Percentiles rank a stretch among this genome's conserved stretches.
phyloP scores from a whole-genome alignment of 2,113 vertebrate genomes.

The Rostratula benghalensis region DNA sequence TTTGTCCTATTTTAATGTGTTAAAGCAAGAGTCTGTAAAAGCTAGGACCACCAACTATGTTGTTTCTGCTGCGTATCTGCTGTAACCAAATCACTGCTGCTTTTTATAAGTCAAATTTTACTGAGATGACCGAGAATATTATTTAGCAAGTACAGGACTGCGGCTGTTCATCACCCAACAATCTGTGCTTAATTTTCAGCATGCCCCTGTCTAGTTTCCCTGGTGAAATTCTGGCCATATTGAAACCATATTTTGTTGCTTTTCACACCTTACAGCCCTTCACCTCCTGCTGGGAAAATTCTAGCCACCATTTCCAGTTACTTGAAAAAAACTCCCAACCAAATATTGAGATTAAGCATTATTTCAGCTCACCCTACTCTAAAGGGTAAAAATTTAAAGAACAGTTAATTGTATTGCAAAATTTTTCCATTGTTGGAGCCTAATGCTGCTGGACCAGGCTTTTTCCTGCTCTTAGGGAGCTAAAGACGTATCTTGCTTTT shows the following conservation, averaged over 20 bases:
- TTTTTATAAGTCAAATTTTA: neutral
- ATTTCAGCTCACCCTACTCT: neutral
- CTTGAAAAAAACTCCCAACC: neutral
- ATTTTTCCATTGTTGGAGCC: neutral
- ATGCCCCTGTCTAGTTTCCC: neutral
- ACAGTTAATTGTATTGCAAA: neutral
- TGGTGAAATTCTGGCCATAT: neutral
- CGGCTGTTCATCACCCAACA: neutral
- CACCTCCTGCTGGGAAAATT: neutral
- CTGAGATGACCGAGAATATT: neutral
- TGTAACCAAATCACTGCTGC: neutral
- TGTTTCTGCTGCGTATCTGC: conserved; percentile 9
- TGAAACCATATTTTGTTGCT: conserved; percentile 53
- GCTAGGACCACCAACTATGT: conserved; percentile 8
- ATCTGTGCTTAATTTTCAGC: conserved; percentile 43
- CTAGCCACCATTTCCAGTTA: neutral
- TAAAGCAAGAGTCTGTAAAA: conserved; percentile 33
- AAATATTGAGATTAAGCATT: neutral
- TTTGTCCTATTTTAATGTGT: conserved; percentile 40
- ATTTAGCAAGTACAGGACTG: neutral
- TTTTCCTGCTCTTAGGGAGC: neutral
- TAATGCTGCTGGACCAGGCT: neutral
- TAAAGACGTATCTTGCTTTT: neutral
- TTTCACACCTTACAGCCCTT: neutral
- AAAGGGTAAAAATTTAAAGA: neutral